Evolutionary conservation across 2,888 invertebrate genomes (phyloP).

Genomic region (Meiosimyza decipiens): DNA sequence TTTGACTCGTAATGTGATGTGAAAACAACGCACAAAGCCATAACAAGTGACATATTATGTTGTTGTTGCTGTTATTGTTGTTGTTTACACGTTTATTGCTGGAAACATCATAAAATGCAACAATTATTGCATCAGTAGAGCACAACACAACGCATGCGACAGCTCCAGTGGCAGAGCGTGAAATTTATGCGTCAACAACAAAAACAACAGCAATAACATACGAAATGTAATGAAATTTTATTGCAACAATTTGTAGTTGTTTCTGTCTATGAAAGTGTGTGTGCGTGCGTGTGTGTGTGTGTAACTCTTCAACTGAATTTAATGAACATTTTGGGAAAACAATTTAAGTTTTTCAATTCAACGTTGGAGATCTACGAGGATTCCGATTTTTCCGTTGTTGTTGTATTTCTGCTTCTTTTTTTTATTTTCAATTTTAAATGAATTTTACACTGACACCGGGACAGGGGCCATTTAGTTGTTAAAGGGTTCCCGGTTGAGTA

Average conservation of each 20-base stretch:
- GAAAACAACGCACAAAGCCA: no score
- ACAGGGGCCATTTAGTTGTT: no score
- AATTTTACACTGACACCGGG: no score
- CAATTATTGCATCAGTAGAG: constrained; percentile 24
- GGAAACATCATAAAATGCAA: constrained; percentile 27
- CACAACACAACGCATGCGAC: constrained; percentile 2
- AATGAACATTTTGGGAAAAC: constrained; percentile 30
- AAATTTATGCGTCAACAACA: constrained; percentile 10
- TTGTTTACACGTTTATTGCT: background rate
- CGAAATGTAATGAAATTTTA: constrained; percentile 23
- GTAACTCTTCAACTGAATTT: constrained; percentile 12
- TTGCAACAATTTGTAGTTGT: constrained; percentile 1
- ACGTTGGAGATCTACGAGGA: background rate
- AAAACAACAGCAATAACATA: background rate
- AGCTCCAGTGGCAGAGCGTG: constrained; percentile 1
- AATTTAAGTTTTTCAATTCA: constrained; percentile 19
- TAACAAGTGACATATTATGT: background rate
- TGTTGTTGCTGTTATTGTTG: constrained; percentile 1
- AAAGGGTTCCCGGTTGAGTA: constrained; percentile 6
- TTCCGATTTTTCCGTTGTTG: no score
- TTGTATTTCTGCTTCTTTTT: no score
- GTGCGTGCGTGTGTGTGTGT: constrained; percentile 10
- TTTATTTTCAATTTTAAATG: no score
- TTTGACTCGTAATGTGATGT: no score
- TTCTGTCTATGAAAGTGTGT: background rate